Evolutionary conservation across 1,140 invertebrate species (phyloP), one percentile per base, ranked within the genome.

Genomic region (Euwallacea similis): DNA sequence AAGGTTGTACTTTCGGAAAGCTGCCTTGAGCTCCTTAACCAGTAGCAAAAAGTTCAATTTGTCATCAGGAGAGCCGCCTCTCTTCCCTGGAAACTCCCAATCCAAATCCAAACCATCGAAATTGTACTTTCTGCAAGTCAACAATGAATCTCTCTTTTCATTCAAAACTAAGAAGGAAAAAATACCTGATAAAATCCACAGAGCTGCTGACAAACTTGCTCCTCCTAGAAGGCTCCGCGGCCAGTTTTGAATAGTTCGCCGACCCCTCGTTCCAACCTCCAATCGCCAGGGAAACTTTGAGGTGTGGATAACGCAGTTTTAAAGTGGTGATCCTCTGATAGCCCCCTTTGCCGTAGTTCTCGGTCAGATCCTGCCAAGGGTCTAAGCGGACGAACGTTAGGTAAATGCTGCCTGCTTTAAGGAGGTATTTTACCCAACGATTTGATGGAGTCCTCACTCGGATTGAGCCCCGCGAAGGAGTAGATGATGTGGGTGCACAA

Each of bases 251-350:
- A 79, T 93, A 96, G 76, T 93, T 93, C 15, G 78, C 76, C 0
- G 91, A 93, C 0, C 92, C 93, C 82, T 95, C 92, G 77, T 93
- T 94, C 93, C 93, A 95, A 1, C 94, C 94, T 0, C 94, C 94
- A 47, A 96, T 90, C 7, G 92, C 93, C 2, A 96, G 75, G 0
- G 89, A 86, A 1, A 93, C 85, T 81, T 93, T 94, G 4, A 96
- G 79, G 73, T 89, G 85, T 0, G 91, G 91, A 82, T 93, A 88
- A 8, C 83, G 84, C 43, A 85, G 77, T 72, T 90, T 91, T 0
- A 95, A 77, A 0, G 78, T 79, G 0, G 89, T 91, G 60, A 93
- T 80, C 54, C 88, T 86, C 71, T 87, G 88, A 76, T 89, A 94
- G 13, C 89, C 88, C 9, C 86, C 90, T 81, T 86, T 89, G 61